Base-by-base conservation (phyloP, 2,888 invertebrate species). In the Beris chalybata region DNA sequence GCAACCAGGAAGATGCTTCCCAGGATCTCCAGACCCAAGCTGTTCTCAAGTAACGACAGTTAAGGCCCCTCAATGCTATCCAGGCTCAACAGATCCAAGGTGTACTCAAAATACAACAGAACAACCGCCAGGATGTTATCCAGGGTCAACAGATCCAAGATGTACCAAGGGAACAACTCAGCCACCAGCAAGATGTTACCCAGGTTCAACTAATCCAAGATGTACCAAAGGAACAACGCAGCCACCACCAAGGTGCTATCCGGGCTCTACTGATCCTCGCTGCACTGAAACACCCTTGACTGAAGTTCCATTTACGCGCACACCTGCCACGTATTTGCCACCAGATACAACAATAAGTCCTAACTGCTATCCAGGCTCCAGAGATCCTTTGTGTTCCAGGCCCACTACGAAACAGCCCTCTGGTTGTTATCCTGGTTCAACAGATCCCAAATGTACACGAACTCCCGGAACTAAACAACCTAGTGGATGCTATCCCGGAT, bases 401-500 rank as follows among this genome's bases (percentile, higher is more conserved):
- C 70, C n/a, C 22, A 12, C 54, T 3, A 47, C 64, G 30, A 47
- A 31, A 71, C 81, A 82, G 3, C 31, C 59, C 11, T 31, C 44
- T 6, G 29, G 31, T 0, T 81, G 80, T 58, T 81, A 74, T 59
- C 81, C 79, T 4, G 80, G 79, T 9, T 75, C 76, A 6, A 68
- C 59, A 5, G 79, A 79, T 68, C 22, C 43, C 55, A 29, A 29
- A 43, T 45, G 81, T 13, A 77, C 64, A 77, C 76, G 30, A 70
- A 76, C 77, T 3, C 71, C 73, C 48, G 56, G 75, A 0, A 67
- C 71, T 66, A 71, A 72, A 6, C 70, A 5, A 74, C 64, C 57
- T 67, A 82, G 30, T 80, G 81, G 70, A 4, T 79, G 78, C 59
- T 76, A 73, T 45, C 77, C 77, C 29, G 78, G 77, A 22, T 73